Base-by-base conservation (phyloP, 2,797 vertebrate species). In the Cryptoblepharus egeriae region DNA sequence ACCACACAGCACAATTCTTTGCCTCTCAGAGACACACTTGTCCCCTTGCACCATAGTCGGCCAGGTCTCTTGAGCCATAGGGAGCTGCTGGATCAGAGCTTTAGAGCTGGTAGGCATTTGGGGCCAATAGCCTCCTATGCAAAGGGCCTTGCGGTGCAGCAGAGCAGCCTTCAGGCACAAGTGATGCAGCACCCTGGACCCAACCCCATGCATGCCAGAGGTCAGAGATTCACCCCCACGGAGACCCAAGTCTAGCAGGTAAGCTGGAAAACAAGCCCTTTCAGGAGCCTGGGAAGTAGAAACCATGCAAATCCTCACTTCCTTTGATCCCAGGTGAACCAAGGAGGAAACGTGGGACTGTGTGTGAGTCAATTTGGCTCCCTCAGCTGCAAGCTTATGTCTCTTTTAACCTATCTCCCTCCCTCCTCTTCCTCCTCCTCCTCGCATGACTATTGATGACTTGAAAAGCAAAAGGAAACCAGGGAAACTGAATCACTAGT, bases 211-310 rank as follows among this genome's bases (percentile, higher is more conserved):
- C 76, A 20, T 78, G 35, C 7, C 32, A 35, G 49, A 57, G 76
- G 30, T 30, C 45, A 67, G 57, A 68, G 13, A 37, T 37, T 57
- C 15, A 18, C 13, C 18, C 18, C 32, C 13, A n/a, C 32, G 11
- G 32, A 1, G 45, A 4, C 24, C 39, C 12, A 52, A 1, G 8
- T 18, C 18, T 8, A 52, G 22, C 28, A 26, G 63, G 37, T 1
- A 3, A 64, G 63, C 61, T 75, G 39, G 39, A 42, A 80, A 89
- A 88, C 9, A 67, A 67, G 63, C 11, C 7, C 35, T n/a, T n/a
- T n/a, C n/a, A n/a, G n/a, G n/a, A n/a, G n/a, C n/a, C 84, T 80
- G 70, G 83, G 85, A 89, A 88, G 80, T 69, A 85, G 3, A 42
- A 13, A 77, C 75, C 65, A 57, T 84, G n/a, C 22, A 8, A 83